phyloP scores from a whole-genome alignment of 2,113 vertebrate genomes.

The Chelonoidis abingdonii region DNA sequence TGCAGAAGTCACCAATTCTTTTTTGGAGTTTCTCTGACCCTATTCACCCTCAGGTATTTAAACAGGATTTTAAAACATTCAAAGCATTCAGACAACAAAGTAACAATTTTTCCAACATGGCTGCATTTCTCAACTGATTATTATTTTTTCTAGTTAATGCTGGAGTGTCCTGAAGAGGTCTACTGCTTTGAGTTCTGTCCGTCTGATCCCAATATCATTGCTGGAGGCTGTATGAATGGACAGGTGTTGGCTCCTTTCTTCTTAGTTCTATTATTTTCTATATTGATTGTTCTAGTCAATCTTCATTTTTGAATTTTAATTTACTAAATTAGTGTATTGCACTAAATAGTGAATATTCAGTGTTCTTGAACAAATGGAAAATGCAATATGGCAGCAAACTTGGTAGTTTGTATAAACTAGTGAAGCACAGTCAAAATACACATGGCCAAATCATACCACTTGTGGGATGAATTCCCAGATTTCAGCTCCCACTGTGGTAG shows the following conservation, averaged over 20 bases:
- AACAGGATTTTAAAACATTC: background rate
- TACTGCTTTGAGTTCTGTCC: slow-evolving; percentile 92
- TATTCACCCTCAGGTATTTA: slow-evolving; percentile 87
- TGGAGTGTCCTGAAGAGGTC: slow-evolving; percentile 91
- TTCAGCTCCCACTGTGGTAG: background rate
- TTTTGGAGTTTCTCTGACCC: slow-evolving; percentile 89
- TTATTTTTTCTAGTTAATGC: slow-evolving; percentile 84
- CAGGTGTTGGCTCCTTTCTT: slow-evolving; percentile 81
- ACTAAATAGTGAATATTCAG: background rate
- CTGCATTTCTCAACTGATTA: slow-evolving; percentile 3
- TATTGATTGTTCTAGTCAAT: background rate
- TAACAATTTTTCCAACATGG: background rate
- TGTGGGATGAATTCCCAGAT: background rate
- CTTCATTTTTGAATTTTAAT: background rate
- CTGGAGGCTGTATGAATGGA: slow-evolving; percentile 91
- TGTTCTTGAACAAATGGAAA: background rate
- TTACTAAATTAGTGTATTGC: background rate
- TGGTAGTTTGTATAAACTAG: background rate
- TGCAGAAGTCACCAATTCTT: slow-evolving; percentile 84
- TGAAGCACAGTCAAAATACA: background rate
- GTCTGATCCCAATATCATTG: slow-evolving; percentile 90
- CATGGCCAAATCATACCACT: background rate
- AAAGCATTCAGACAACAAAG: background rate
- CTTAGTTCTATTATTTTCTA: background rate
- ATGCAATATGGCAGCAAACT: background rate